These are phyloP conservation scores for Oriolus oriolus DNA, from an alignment of 2,113 vertebrate genomes.

Conservation along the genomic window DNA sequence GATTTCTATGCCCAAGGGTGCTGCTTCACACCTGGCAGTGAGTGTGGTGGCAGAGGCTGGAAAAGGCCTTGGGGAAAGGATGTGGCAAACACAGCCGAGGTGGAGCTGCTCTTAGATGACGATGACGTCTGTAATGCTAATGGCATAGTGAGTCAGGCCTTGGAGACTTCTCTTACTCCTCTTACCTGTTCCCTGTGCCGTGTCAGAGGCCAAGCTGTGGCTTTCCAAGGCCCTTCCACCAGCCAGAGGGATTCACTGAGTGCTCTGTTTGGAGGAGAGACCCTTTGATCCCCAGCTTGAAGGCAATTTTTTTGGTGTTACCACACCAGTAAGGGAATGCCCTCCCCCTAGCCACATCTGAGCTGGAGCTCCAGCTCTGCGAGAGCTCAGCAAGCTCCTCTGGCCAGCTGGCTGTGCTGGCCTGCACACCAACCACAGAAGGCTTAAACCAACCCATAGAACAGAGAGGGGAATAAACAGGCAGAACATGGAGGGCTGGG, in stretches of 20 bases:
- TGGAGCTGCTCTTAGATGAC: background rate
- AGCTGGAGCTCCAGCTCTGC: background rate
- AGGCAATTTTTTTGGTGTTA: background rate
- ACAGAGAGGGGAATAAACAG: background rate
- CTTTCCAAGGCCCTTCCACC: background rate
- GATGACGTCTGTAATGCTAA: background rate
- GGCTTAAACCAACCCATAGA: background rate
- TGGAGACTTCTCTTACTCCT: background rate
- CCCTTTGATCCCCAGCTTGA: background rate
- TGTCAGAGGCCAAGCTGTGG: background rate
- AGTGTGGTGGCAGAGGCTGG: background rate
- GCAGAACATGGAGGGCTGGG: background rate
- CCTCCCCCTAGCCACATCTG: background rate
- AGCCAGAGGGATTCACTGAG: background rate
- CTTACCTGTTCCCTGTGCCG: background rate
- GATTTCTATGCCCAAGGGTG: background rate
- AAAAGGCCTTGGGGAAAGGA: background rate
- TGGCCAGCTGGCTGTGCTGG: background rate
- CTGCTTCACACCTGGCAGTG: fast-evolving
- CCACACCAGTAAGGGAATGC: background rate
- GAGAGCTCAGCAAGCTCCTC: background rate
- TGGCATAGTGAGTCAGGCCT: fast-evolving
- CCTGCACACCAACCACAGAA: background rate
- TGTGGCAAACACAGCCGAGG: background rate
- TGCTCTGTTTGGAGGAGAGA: background rate